Evolutionary conservation across 2,797 vertebrate species (phyloP).

Genomic region (Salmo trutta): DNA sequence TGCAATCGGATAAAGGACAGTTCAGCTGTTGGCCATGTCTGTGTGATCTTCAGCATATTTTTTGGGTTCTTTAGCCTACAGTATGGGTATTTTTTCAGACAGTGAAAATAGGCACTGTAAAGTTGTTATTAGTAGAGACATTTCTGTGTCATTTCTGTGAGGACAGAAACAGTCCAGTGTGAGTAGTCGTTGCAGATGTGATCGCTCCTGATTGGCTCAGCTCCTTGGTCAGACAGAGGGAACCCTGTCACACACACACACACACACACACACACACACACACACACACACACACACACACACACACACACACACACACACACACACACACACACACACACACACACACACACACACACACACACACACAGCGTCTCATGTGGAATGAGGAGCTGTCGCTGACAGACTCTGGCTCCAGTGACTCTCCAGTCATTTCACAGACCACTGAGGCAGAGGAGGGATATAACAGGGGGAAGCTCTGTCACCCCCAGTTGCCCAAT

Average conservation of each 20-base stretch:
- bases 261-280: slow-evolving; percentile 13
- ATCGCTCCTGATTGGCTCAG: slow-evolving; percentile 15
- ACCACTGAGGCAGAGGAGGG: not conserved
- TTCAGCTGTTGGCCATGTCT: not conserved
- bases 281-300: not conserved
- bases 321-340: too few species aligned
- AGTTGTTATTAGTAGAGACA: not conserved
- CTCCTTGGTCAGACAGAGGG: slow-evolving; percentile 2
- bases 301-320: too few species aligned
- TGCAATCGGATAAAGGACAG: not conserved
- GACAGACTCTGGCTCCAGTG: slow-evolving; percentile 33
- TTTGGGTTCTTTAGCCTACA: not conserved
- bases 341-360: too few species aligned
- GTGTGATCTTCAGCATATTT: not conserved
- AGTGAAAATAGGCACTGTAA: not conserved
- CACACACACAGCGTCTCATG: slow-evolving; percentile 29
- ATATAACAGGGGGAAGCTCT: not conserved
- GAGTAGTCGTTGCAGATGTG: slow-evolving; percentile 35
- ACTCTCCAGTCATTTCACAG: slow-evolving; percentile 13
- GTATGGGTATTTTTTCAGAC: not conserved
- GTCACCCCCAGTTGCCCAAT: not conserved
- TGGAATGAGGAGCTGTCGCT: slow-evolving; percentile 48
- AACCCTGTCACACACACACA: slow-evolving; percentile 19
- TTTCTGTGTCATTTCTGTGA: not conserved
- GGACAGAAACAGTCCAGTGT: not conserved